phyloP scores from a whole-genome alignment of 1,140 invertebrate species.

The Zaprionus inermis region DNA sequence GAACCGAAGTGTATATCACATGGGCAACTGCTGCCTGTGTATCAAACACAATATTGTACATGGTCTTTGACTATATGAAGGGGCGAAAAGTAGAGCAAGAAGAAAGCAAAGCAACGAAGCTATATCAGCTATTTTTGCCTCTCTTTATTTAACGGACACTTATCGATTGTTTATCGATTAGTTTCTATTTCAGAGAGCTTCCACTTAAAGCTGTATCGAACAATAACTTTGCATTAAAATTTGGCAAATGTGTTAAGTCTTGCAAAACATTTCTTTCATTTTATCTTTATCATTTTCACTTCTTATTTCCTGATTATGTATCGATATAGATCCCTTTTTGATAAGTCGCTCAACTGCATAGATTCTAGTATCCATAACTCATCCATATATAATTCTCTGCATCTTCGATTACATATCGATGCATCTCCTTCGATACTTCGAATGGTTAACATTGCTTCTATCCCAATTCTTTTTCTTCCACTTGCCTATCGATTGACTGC shows the following conservation, averaged over 20 bases:
- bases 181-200: not conserved
- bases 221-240: no score
- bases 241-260: no score
- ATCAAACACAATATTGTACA: not conserved
- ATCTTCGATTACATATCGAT: not conserved
- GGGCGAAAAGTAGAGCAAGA: not conserved
- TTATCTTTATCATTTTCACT: not conserved
- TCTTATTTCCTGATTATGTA: not conserved
- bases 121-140: not conserved
- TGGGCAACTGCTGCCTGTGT: not conserved
- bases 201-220: rapidly evolving
- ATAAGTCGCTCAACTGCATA: not conserved
- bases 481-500: no score
- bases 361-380: no score
- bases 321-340: not conserved
- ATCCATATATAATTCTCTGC: not conserved
- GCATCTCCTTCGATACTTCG: not conserved
- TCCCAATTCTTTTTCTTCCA: no score
- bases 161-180: not conserved
- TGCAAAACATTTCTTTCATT: not conserved
- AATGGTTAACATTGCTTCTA: not conserved
- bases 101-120: not conserved
- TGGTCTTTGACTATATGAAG: not conserved
- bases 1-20: slow-evolving; percentile 1
- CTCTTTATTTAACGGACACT: not conserved